Evolutionary conservation across 2,113 vertebrate genomes (phyloP).

Genomic region (Chitala chitala): DNA sequence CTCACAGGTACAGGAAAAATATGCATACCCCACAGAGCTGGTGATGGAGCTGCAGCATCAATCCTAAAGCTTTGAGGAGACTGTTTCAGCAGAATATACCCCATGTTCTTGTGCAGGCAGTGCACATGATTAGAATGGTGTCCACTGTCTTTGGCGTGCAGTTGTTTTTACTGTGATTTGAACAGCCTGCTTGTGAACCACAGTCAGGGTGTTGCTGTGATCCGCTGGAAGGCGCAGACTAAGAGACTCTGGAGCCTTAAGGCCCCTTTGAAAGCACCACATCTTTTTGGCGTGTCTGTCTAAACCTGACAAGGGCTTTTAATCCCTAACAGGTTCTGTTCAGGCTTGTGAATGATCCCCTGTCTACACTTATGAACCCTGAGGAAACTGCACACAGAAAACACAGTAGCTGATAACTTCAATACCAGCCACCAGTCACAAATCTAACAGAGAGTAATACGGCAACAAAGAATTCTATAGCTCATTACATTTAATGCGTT

Average conservation of each 20-base stretch:
- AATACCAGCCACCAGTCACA: background rate
- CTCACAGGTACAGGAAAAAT: too few relatives aligned
- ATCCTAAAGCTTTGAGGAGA: too few relatives aligned
- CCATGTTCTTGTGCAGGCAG: too few relatives aligned
- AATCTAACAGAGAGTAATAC: background rate
- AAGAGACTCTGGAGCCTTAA: background rate
- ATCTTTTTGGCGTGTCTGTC: background rate
- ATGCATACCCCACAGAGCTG: too few relatives aligned
- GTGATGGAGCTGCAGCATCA: too few relatives aligned
- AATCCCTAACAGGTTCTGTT: background rate
- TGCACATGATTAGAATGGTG: too few relatives aligned
- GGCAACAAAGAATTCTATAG: background rate
- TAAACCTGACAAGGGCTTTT: conserved; percentile 1
- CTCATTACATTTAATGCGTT: background rate
- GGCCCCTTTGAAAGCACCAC: background rate
- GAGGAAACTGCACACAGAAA: background rate
- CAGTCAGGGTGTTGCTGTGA: background rate
- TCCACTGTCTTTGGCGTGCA: background rate
- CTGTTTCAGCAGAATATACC: too few relatives aligned
- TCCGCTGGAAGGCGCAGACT: background rate
- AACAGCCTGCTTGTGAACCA: background rate
- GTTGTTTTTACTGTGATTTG: background rate
- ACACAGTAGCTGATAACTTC: background rate
- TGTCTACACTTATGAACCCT: background rate
- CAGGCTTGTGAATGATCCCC: background rate